Conservation (phyloP, 1,140 invertebrate genomes). For the Aphaenogaster floridana region DNA sequence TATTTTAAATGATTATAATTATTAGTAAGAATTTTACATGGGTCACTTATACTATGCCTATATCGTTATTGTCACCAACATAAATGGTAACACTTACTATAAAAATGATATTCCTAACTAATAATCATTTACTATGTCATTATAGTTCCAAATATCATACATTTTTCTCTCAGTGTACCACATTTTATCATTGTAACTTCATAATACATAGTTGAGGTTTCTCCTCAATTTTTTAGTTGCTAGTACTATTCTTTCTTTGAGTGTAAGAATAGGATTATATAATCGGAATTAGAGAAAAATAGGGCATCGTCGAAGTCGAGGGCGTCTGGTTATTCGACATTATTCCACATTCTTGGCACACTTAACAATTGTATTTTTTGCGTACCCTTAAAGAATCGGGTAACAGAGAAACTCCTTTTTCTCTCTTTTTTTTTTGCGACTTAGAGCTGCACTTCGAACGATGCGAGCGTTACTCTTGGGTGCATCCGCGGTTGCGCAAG, state of each 20-base stretch:
- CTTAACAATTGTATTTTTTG: background rate
- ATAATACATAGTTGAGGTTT: background rate
- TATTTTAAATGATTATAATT: too few species aligned
- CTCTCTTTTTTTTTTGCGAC: background rate
- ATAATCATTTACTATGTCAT: too few species aligned
- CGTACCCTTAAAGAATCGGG: background rate
- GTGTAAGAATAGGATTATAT: background rate
- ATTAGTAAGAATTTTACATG: too few species aligned
- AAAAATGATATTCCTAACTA: too few species aligned
- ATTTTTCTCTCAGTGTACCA: too few species aligned
- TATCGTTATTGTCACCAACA: too few species aligned
- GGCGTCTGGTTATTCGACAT: background rate
- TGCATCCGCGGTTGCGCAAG: conserved; percentile 42
- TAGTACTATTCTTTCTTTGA: background rate
- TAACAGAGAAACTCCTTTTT: background rate
- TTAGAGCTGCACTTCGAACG: background rate
- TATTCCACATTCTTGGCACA: background rate
- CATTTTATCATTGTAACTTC: background rate
- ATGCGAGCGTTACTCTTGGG: conserved; percentile 33
- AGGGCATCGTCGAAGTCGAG: background rate
- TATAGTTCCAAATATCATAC: too few species aligned
- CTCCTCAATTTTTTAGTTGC: background rate
- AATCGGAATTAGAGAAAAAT: background rate
- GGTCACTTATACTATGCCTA: too few species aligned
- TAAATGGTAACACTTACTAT: too few species aligned